Evolutionary conservation across 2,888 invertebrate species (phyloP).

Genomic region (Acanthococcus lagerstroemiae): DNA sequence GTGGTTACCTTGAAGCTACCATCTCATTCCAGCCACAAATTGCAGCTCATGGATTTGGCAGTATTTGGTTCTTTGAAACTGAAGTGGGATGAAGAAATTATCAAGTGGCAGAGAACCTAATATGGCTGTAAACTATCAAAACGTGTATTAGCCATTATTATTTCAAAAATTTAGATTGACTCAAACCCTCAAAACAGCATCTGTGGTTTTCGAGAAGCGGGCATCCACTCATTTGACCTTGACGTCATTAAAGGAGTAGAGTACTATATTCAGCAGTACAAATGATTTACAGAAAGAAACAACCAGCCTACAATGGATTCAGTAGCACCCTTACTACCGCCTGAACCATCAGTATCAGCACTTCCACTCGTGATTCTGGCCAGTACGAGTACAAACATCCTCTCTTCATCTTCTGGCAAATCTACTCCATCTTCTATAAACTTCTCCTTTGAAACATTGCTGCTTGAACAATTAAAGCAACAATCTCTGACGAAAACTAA

Average conservation of each 20-base stretch:
- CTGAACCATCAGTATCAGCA: not conserved
- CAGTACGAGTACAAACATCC: not conserved
- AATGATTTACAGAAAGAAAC: not conserved
- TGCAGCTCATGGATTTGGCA: slow-evolving; percentile 7
- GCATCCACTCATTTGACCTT: not conserved
- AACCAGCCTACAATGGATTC: not conserved
- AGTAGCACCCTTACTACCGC: not conserved
- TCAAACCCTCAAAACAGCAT: not conserved
- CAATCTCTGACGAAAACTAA: not conserved
- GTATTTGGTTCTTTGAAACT: slow-evolving; percentile 19
- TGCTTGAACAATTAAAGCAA: not conserved
- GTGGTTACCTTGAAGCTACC: slow-evolving; percentile 5
- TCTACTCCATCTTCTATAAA: not conserved
- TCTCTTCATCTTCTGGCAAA: not conserved
- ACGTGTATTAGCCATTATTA: not conserved
- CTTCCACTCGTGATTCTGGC: not conserved
- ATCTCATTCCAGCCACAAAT: not conserved
- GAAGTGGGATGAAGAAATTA: slow-evolving; percentile 1
- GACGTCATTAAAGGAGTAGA: not conserved
- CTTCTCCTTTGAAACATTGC: not conserved
- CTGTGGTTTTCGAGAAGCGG: not conserved
- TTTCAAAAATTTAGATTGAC: not conserved
- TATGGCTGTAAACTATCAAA: not conserved
- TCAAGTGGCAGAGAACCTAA: not conserved
- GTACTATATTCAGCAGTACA: not conserved